Evolutionary conservation across 1,140 invertebrate species (phyloP), one percentile per base, ranked within the genome.

Genomic region (Solenopsis fugax): DNA sequence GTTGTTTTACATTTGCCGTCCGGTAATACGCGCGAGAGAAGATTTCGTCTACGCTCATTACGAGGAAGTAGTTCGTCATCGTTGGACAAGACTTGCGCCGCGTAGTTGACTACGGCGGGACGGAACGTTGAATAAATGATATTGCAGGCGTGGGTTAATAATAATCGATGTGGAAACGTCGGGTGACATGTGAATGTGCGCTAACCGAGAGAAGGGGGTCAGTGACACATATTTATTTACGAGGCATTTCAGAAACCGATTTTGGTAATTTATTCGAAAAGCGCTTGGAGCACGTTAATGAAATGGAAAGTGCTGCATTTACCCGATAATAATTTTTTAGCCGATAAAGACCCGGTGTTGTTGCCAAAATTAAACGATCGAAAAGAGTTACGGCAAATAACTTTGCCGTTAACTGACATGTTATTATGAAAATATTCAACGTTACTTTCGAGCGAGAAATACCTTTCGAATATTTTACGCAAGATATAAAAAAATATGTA

Each of bases 51-150:
- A 88, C 71, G 78, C 81, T 89, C 65, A 52, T 50, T 71, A 78
- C 21, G 75, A 72, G 65, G 73, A 52, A 73, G 58, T 67, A 88
- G 67, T 82, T 48, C 80, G 80, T 82, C 80, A 91, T 89, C 85
- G 89, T 87, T 62, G 85, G 77, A 90, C 89, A 77, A 88, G 85
- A 84, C 67, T 75, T 87, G 87, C 78, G 90, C 87, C 87, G 78
- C 18, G 71, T 62, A 10, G 87, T 86, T 29, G 62, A 62, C 52
- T 37, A 21, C 52, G 52, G 58, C 84, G 84, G 84, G 67, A 87
- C 73, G 29, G 67, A 85, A 80, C 88, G 87, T 82, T 88, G 88
- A 88, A 90, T 89, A 90, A 91, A 92, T 78, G 86, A 88, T 88
- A 90, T 89, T 89, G 87, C 85, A 71, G 71, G 75, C 72, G 80